Conservation (phyloP, 2,113 vertebrate species). For the Callionymus lyra region DNA sequence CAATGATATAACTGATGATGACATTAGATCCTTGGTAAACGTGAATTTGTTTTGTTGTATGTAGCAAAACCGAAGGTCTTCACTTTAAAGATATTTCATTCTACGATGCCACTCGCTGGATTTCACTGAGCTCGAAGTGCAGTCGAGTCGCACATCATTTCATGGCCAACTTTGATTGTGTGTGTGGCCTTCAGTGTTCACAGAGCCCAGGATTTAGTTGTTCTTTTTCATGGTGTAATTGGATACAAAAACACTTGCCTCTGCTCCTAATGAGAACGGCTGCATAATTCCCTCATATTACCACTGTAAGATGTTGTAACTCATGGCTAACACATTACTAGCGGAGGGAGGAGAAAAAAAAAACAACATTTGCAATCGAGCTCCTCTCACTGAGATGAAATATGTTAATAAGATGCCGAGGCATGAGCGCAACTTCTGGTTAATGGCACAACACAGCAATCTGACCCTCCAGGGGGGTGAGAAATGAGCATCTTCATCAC, state of each 20-base stretch:
- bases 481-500: constrained; percentile 63
- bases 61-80: no score
- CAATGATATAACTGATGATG: no score
- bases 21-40: no score
- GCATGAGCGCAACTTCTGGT: constrained; percentile 53
- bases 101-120: no score
- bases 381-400: constrained; percentile 50
- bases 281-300: constrained; percentile 28
- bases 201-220: background rate
- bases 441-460: constrained; percentile 65
- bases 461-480: constrained; percentile 55
- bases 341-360: constrained; percentile 12
- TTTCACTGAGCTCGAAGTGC: no score
- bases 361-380: constrained; percentile 22
- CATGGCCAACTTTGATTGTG: constrained; percentile 26
- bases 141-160: no score
- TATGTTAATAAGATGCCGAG: constrained; percentile 65
- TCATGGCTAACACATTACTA: constrained; percentile 19
- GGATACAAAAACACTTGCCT: constrained; percentile 16
- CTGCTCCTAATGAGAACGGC: constrained; percentile 18
- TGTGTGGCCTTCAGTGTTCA: constrained; percentile 24
- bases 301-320: constrained; percentile 41
- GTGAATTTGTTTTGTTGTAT: no score
- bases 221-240: constrained; percentile 21
- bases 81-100: no score